These are phyloP conservation scores for Rhinogobio ventralis DNA, from an alignment of 2,797 vertebrate species.

Conservation along the genomic window DNA sequence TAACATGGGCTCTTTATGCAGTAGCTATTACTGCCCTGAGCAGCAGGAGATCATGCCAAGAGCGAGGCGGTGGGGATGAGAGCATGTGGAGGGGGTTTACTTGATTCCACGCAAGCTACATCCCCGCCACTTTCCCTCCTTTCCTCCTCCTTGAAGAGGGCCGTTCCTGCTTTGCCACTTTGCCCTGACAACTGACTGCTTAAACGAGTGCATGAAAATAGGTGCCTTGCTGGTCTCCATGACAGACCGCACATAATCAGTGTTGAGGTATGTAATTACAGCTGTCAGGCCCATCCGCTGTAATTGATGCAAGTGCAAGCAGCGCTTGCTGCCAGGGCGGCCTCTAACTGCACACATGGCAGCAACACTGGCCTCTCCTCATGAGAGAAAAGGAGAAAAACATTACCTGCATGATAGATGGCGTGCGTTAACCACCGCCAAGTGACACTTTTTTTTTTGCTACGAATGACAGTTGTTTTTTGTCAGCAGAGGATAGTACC, in stretches of 20 bases:
- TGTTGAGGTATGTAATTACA: conserved; percentile 86
- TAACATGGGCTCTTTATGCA: conserved; percentile 55
- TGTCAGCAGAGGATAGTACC: conserved; percentile 17
- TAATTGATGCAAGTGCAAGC: conserved; percentile 85
- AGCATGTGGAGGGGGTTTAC: conserved; percentile 31
- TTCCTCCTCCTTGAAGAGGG: conserved; percentile 41
- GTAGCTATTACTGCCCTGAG: conserved; percentile 45
- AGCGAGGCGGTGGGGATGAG: conserved; percentile 28
- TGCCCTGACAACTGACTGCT: conserved; percentile 72
- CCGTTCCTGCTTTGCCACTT: conserved; percentile 73
- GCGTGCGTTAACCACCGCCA: conserved; percentile 49
- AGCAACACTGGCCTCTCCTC: conserved; percentile 28
- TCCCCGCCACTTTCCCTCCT: conserved; percentile 10
- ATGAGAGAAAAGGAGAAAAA: conserved; percentile 37
- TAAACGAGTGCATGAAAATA: conserved; percentile 74
- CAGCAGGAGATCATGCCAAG: conserved; percentile 48
- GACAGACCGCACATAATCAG: conserved; percentile 82
- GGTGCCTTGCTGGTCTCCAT: conserved; percentile 78
- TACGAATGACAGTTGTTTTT: conserved; percentile 28
- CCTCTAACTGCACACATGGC: conserved; percentile 53
- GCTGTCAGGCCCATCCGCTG: conserved; percentile 85
- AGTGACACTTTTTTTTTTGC: conserved; percentile 10
- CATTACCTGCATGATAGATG: conserved; percentile 74
- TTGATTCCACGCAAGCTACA: conserved; percentile 5
- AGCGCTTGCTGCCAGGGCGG: conserved; percentile 51